phyloP scores from a whole-genome alignment of 2,797 vertebrate genomes.

The Tangara arthus region DNA sequence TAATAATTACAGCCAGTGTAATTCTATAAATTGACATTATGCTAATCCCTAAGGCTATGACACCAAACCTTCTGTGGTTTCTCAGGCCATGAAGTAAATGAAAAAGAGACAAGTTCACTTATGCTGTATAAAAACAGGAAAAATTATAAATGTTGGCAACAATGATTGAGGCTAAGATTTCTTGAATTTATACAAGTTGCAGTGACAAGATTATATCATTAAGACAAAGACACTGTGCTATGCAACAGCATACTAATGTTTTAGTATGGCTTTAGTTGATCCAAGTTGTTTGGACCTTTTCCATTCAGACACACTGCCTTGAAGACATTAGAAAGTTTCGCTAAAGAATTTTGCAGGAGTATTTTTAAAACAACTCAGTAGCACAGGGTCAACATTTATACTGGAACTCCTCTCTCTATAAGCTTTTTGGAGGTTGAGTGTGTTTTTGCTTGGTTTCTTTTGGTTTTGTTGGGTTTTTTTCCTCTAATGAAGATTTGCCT shows the following conservation, averaged over 20 bases:
- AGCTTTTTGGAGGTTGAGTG: neutral
- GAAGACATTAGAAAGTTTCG: neutral
- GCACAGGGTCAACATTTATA: neutral
- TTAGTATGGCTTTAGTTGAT: neutral
- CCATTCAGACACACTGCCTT: fast-evolving
- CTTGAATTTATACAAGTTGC: neutral
- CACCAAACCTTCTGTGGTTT: neutral
- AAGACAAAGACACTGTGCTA: neutral
- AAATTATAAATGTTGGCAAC: neutral
- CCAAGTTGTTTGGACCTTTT: neutral
- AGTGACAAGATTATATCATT: neutral
- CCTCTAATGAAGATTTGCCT: neutral
- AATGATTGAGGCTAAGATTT: neutral
- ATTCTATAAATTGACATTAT: neutral
- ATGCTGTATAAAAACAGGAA: neutral
- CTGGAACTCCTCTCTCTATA: neutral
- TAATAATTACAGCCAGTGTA: neutral
- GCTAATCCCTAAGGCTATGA: neutral
- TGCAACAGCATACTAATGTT: neutral
- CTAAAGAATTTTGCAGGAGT: neutral
- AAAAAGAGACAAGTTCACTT: neutral
- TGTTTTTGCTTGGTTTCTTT: neutral
- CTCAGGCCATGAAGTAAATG: neutral
- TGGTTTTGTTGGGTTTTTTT: neutral
- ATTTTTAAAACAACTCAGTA: neutral